phyloP scores from a whole-genome alignment of 2,888 invertebrate genomes.

The Quadriops clusia region DNA sequence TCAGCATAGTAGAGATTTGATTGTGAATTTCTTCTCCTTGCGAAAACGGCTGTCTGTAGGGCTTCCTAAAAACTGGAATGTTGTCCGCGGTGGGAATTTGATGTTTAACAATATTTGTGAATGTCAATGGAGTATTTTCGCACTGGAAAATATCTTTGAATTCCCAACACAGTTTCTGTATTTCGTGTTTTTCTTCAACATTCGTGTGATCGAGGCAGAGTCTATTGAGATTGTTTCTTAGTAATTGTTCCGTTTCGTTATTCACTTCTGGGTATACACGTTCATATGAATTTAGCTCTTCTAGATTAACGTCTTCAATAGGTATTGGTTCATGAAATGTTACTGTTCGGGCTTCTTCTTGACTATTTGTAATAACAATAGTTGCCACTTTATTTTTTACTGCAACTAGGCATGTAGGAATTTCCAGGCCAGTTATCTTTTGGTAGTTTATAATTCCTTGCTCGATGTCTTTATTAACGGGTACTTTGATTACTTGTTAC shows the following conservation, averaged over 20 bases:
- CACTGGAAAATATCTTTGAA: constrained; percentile 14
- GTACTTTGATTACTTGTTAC: neutral
- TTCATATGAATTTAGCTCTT: no score
- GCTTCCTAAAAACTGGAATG: constrained; percentile 17
- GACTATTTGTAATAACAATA: neutral
- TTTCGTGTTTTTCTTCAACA: constrained; percentile 12
- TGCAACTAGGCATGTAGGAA: neutral
- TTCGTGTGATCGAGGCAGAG: constrained; percentile 15
- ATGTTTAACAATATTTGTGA: constrained; percentile 19
- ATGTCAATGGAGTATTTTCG: constrained; percentile 11
- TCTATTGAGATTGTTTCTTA: no score
- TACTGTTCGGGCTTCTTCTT: neutral
- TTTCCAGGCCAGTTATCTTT: neutral
- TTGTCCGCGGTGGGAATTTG: constrained; percentile 14
- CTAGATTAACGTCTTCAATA: no score
- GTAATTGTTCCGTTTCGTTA: no score
- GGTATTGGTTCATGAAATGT: neutral
- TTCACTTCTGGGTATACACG: no score
- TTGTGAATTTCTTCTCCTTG: constrained; percentile 19
- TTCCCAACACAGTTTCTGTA: constrained; percentile 12
- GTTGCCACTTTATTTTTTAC: constrained; percentile 2
- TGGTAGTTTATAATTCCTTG: neutral
- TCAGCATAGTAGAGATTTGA: constrained; percentile 16
- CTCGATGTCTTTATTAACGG: neutral
- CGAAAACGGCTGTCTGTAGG: constrained; percentile 20